Conservation (phyloP, 37 sponge, comb jelly and placozoan species). For the Amphimedon queenslandica region DNA sequence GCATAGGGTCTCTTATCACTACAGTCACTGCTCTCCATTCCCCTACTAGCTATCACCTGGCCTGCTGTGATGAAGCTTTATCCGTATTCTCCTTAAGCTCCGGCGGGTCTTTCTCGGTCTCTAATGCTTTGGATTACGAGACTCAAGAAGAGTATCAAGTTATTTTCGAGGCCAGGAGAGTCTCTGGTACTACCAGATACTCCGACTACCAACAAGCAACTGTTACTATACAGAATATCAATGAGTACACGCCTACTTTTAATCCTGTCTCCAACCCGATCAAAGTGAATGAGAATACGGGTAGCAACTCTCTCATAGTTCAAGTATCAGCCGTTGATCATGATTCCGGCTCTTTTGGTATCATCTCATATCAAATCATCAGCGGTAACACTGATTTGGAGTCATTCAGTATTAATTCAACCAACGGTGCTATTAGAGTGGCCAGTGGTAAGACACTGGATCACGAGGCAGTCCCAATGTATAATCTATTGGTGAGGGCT, state of each 20-base stretch:
- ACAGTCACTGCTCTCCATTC: background rate
- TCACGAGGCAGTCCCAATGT: conserved; percentile 18
- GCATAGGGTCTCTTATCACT: background rate
- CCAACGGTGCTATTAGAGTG: conserved; percentile 36
- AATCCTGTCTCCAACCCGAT: too few relatives aligned
- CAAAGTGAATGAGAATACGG: conserved; percentile 3
- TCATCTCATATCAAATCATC: conserved; percentile 28
- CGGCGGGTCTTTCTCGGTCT: conserved; percentile 6
- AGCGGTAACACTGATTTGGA: conserved; percentile 7
- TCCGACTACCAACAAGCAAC: conserved; percentile 31
- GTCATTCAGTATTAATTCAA: conserved; percentile 25
- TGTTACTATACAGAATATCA: conserved; percentile 31
- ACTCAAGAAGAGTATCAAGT: conserved; percentile 19
- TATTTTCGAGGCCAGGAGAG: conserved; percentile 25
- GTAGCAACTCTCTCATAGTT: background rate
- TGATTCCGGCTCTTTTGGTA: conserved; percentile 45
- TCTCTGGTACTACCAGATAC: background rate
- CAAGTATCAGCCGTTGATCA: conserved; percentile 41
- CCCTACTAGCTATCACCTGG: background rate
- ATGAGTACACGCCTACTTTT: conserved; percentile 38
- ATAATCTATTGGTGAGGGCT: conserved; percentile 47
- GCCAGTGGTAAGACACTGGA: conserved; percentile 17
- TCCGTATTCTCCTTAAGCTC: conserved; percentile 15
- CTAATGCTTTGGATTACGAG: conserved; percentile 33
- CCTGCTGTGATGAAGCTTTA: background rate